Evolutionary conservation across 1,140 invertebrate species (phyloP).

Genomic region (Leptestheria dahalacensis): DNA sequence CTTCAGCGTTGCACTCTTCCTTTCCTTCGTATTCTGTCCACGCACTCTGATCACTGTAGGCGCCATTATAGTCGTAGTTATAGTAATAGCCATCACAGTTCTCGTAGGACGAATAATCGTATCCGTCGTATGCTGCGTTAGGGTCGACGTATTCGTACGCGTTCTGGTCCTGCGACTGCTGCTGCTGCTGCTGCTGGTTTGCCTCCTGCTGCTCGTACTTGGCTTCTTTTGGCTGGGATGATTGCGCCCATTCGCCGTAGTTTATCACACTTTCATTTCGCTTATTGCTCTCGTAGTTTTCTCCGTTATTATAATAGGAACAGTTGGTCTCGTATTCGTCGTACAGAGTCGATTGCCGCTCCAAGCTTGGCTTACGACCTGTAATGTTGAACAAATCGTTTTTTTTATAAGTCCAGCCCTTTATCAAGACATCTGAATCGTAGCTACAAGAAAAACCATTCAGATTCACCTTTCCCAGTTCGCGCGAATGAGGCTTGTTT

Average conservation of each 20-base stretch:
- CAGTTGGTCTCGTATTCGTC: slow-evolving; percentile 39
- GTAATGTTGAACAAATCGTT: neutral
- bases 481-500: too few relatives aligned
- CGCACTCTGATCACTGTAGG: slow-evolving; percentile 47
- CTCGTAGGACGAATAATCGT: slow-evolving; percentile 11
- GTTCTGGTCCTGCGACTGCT: slow-evolving; percentile 15
- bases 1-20: slow-evolving; percentile 7
- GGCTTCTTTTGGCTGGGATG: too few relatives aligned
- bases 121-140: neutral
- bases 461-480: too few relatives aligned
- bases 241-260: neutral
- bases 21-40: slow-evolving; percentile 22
- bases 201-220: neutral
- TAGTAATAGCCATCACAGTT: slow-evolving; percentile 16
- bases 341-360: slow-evolving; percentile 60
- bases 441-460: too few relatives aligned
- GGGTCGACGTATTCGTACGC: neutral
- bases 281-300: slow-evolving; percentile 1
- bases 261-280: neutral
- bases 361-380: slow-evolving; percentile 49
- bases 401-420: too few relatives aligned
- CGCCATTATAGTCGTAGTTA: slow-evolving; percentile 53
- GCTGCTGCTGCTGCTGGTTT: slow-evolving; percentile 3
- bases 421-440: too few relatives aligned
- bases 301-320: slow-evolving; percentile 4